phyloP scores from a whole-genome alignment of 2,888 invertebrate species.

The Cataglyphis rosenhaueri region DNA sequence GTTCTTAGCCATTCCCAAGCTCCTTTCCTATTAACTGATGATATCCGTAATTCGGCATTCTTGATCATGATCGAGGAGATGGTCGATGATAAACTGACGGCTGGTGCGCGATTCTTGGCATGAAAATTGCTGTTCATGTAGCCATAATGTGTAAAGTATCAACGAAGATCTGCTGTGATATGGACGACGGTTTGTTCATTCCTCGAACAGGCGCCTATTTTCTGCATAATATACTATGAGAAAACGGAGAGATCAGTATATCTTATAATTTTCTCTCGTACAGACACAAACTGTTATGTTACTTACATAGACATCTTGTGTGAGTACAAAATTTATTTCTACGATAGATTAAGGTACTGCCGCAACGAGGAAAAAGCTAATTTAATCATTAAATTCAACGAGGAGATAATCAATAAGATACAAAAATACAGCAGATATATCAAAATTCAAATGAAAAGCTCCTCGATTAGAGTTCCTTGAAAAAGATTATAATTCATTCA shows the following conservation, averaged over 20 bases:
- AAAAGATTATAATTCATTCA: not conserved
- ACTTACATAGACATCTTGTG: not conserved
- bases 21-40: slow-evolving; percentile 33
- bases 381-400: not conserved
- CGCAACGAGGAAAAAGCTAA: not conserved
- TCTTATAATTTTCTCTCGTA: slow-evolving; percentile 1
- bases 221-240: slow-evolving; percentile 72
- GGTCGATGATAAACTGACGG: slow-evolving; percentile 21
- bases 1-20: not conserved
- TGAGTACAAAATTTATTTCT: not conserved
- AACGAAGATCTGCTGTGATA: slow-evolving; percentile 86
- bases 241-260: not conserved
- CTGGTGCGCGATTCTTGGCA: not conserved
- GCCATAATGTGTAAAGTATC: slow-evolving; percentile 86
- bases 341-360: not conserved
- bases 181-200: slow-evolving; percentile 75
- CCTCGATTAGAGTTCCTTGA: not conserved
- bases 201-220: slow-evolving; percentile 83
- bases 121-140: slow-evolving; percentile 81
- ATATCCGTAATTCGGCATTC: slow-evolving; percentile 71
- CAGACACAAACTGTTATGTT: not conserved
- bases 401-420: not conserved
- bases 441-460: not conserved
- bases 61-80: slow-evolving; percentile 74
- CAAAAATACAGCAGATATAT: slow-evolving; percentile 16